Evolutionary conservation across 2,113 vertebrate genomes (phyloP), one percentile per base, ranked within the genome.

Genomic region (Aegithalos caudatus): DNA sequence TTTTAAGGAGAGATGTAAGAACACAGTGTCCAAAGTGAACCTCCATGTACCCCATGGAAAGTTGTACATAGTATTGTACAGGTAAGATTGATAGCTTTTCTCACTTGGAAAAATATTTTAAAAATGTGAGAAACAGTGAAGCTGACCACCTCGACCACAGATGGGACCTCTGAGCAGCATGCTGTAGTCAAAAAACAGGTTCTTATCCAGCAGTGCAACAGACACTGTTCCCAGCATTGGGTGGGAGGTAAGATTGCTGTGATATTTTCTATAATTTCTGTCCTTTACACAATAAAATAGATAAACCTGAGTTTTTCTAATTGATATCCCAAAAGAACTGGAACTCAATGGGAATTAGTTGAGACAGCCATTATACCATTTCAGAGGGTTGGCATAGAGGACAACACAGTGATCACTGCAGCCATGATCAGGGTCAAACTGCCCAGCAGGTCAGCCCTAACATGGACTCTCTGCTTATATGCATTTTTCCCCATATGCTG

Each of bases 401-500:
- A 48, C 28, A 53, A 48, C 14, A n/a, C 16, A 20, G n/a, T 1
- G 5, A 27, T 35, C 3, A 3, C 8, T n/a, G 35, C 24, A 47
- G 31, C 18, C 19, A 15, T 44, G n/a, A 10, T 44, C 17, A 22
- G 10, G 18, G 31, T 62, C 37, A 53, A 42, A 31, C 6, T 76
- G 40, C 40, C 35, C 61, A 60, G 60, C 22, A 67, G 14, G 38
- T 78, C 22, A 40, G 12, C 19, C 22, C 33, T 50, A 62, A 14
- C 14, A 11, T 9, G 6, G 10, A 3, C 22, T 72, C 20, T 45
- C 21, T 81, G 16, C n/a, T 10, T 29, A 4, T 1, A 5, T 1
- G 0, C 21, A n/a, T 33, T 76, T 88, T 61, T 2, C 10, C 17
- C 27, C 28, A 47, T 21, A 15, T 0, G 4, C 18, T 62, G 2